Evolutionary conservation across 1,140 invertebrate species (phyloP).

Genomic region (Nebria ingens): DNA sequence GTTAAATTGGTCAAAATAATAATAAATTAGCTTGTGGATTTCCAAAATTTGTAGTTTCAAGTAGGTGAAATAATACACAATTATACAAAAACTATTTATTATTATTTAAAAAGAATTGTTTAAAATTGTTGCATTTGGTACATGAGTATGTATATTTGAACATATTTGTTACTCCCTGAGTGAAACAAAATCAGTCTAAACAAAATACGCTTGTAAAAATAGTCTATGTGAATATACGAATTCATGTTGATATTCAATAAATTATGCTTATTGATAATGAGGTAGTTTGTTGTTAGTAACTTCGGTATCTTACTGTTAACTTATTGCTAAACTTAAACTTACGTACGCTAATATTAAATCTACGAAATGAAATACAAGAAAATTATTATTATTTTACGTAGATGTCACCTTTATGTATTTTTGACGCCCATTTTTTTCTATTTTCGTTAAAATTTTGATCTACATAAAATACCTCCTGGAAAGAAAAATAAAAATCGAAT

Average conservation of each 20-base stretch:
- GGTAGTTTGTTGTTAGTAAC: not conserved
- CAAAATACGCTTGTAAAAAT: not conserved
- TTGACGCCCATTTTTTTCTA: slow-evolving; percentile 20
- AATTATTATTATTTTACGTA: slow-evolving; percentile 17
- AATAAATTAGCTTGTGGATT: too few relatives aligned
- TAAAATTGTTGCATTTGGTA: not conserved
- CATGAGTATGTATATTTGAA: not conserved
- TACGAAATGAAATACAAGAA: not conserved
- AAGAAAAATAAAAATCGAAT: too few relatives aligned
- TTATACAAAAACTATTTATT: slow-evolving; percentile 9
- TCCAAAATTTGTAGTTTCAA: not conserved
- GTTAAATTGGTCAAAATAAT: too few relatives aligned
- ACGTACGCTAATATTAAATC: not conserved
- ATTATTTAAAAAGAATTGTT: not conserved
- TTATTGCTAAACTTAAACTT: not conserved
- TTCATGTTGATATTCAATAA: not conserved
- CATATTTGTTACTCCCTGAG: not conserved
- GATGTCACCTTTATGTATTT: slow-evolving; percentile 20
- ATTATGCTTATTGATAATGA: not conserved
- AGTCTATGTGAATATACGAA: not conserved
- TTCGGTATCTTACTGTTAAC: not conserved
- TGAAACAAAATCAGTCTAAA: slow-evolving; percentile 7
- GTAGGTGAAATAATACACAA: not conserved
- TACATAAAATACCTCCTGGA: slow-evolving; percentile 23
- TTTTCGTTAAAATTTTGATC: slow-evolving; percentile 15